Evolutionary conservation across 2,797 vertebrate species (phyloP).

Genomic region (Sebastes itinus): DNA sequence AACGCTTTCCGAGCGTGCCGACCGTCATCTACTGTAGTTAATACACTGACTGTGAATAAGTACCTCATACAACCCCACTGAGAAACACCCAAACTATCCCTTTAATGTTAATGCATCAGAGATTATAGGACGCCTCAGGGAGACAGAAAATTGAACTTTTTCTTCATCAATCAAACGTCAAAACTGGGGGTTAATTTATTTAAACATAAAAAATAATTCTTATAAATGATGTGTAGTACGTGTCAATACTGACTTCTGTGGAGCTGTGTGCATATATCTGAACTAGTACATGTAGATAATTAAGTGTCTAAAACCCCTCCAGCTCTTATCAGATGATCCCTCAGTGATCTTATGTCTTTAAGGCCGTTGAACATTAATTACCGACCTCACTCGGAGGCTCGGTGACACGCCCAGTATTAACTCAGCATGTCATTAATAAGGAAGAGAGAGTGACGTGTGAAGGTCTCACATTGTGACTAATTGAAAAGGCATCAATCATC

Average conservation of each 20-base stretch:
- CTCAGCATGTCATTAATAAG: conserved; percentile 63
- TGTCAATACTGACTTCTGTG: not conserved
- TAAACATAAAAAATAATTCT: not conserved
- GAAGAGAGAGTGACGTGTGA: conserved; percentile 58
- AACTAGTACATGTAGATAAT: not conserved
- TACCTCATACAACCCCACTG: too few relatives aligned
- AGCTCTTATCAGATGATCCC: conserved; percentile 18
- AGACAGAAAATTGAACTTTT: not conserved
- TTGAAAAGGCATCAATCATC: conserved; percentile 85
- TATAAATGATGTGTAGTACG: not conserved
- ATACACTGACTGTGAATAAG: too few relatives aligned
- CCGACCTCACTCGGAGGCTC: conserved; percentile 26
- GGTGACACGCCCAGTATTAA: conserved; percentile 36
- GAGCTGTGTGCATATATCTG: not conserved
- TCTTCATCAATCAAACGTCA: conserved; percentile 1
- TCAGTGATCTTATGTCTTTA: conserved; percentile 25
- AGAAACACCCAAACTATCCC: too few relatives aligned
- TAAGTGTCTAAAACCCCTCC: conserved; percentile 11
- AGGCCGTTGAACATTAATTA: conserved; percentile 48
- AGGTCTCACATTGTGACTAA: conserved; percentile 67
- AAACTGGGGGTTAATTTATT: not conserved
- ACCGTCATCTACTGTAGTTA: too few relatives aligned
- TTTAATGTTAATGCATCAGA: not conserved
- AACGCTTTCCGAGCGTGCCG: too few relatives aligned
- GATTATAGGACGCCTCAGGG: conserved; percentile 15